A percentile compares a stretch with the other conserved stretches of the same genome.
phyloP scores from a whole-genome alignment of 2,888 invertebrate genomes.

The Acholoe squamosa region DNA sequence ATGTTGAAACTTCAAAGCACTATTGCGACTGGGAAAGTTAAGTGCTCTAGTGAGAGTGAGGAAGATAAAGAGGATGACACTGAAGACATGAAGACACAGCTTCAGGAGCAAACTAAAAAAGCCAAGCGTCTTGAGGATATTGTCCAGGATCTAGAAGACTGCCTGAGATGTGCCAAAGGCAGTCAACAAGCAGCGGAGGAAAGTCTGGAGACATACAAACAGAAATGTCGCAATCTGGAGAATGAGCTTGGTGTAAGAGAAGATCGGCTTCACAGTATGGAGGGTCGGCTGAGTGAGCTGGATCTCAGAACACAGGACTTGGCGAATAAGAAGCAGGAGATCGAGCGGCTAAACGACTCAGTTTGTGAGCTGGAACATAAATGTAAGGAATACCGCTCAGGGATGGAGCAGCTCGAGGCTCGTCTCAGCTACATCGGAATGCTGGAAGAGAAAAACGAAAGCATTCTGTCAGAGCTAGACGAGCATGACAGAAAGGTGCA shows the following conservation, averaged over 20 bases:
- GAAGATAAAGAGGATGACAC: neutral
- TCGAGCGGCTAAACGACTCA: slow-evolving; percentile 63
- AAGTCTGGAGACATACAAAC: slow-evolving; percentile 22
- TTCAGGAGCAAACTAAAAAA: slow-evolving; percentile 24
- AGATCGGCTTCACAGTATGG: slow-evolving; percentile 37
- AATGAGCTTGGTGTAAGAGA: slow-evolving; percentile 22
- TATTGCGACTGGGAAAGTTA: neutral
- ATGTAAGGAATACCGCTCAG: slow-evolving; percentile 56
- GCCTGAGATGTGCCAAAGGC: slow-evolving; percentile 61
- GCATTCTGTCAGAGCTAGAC: slow-evolving; percentile 45
- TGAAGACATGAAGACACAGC: neutral
- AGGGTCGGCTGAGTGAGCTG: slow-evolving; percentile 50
- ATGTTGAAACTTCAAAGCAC: slow-evolving; percentile 26
- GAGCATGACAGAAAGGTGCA: slow-evolving; percentile 47
- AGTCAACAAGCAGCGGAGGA: slow-evolving; percentile 41
- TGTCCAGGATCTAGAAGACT: slow-evolving; percentile 62
- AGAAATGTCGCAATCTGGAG: slow-evolving; percentile 57
- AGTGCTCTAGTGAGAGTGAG: neutral
- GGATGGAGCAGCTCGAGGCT: slow-evolving; percentile 65
- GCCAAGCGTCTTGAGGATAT: slow-evolving; percentile 33
- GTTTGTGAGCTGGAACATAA: slow-evolving; percentile 64
- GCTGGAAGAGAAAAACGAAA: slow-evolving; percentile 58
- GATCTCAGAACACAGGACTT: neutral
- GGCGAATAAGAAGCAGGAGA: slow-evolving; percentile 41
- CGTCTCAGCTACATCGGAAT: slow-evolving; percentile 63